Conservation (phyloP, 2,797 vertebrate species). For the Odontamblyopus lacepedii region DNA sequence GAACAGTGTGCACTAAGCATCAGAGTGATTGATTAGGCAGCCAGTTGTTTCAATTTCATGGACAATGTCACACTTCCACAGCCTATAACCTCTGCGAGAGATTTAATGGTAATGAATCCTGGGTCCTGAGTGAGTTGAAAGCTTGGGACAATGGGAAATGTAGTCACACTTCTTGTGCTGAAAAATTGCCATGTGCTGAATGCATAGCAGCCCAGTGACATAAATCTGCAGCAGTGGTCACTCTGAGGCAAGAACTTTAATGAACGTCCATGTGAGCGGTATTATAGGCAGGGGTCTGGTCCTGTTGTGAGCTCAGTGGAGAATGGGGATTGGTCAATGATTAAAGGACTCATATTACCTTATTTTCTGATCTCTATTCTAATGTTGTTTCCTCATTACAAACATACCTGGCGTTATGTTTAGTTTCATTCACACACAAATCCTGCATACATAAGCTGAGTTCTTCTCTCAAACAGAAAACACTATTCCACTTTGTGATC, state of each 20-base stretch:
- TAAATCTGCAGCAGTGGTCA: slow-evolving; percentile 64
- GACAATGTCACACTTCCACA: slow-evolving; percentile 68
- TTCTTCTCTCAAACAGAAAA: too few species aligned
- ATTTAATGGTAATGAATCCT: slow-evolving; percentile 74
- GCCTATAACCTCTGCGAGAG: slow-evolving; percentile 61
- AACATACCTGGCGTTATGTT: too few species aligned
- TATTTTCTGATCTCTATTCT: too few species aligned
- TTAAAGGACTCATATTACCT: not conserved
- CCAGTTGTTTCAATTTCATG: slow-evolving; percentile 67
- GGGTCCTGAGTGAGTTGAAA: slow-evolving; percentile 60
- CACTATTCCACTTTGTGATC: too few species aligned
- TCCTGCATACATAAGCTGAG: too few species aligned
- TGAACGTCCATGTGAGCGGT: slow-evolving; percentile 56
- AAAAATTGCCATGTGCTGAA: slow-evolving; percentile 43
- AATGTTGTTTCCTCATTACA: too few species aligned
- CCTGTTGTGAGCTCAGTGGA: slow-evolving; percentile 25
- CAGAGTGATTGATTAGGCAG: slow-evolving; percentile 63
- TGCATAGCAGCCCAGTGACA: slow-evolving; percentile 48
- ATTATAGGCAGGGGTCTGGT: slow-evolving; percentile 19
- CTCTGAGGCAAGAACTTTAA: slow-evolving; percentile 62
- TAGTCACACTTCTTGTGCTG: slow-evolving; percentile 12
- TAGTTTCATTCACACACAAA: too few species aligned
- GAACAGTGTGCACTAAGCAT: slow-evolving; percentile 51
- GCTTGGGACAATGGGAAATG: slow-evolving; percentile 70
- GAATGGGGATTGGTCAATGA: slow-evolving; percentile 20